Evolutionary conservation across 30 jellyfish, hydroid and myxozoan species (phyloP), one percentile per base, ranked within the genome.

Genomic region (Phacellophora camtschatica): DNA sequence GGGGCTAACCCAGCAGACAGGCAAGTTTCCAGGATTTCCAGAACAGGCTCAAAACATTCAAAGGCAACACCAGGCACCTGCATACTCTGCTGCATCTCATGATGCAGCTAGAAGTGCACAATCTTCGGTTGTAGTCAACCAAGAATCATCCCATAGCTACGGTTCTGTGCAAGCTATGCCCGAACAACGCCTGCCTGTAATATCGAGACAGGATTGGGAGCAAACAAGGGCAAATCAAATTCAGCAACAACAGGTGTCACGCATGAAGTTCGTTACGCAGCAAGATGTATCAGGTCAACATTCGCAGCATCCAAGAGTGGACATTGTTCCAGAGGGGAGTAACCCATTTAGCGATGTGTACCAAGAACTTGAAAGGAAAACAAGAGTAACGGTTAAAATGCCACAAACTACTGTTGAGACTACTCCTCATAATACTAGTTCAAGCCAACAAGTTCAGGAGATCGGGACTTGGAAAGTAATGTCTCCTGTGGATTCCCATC

Each of bases 341-440:
- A 63, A 63, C 29, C 91, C 91, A 23, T 67, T 80, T 25, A 54
- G 84, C 63, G 91, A 80, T 56, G 84, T 80, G 25, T 80, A 80
- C 27, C 91, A 62, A 13, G 91, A 80, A 33, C 50, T 80, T 55
- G 91, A 80, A 62, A 51, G 32, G 84, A 82, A 82, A 71, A 22
- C 82, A 6, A 69, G 55, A 59, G 73, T 9, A 0, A 65, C 71
- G 3, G 57, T 62, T 22, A 50, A 35, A 24, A 29, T 56, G 53
- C 67, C 83, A 9, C 31, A 31, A 24, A 61, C 94, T 32, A 72
- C 86, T 15, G 31, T 41, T 33, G 85, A 58, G 3, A 80, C 67
- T 12, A 27, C 51, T 9, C 11, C 77, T 16, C 67, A 27, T 59
- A 13, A 74, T 3, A 41, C 69, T 30, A 39, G 42, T 50, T 84